Percentiles rank a stretch among this genome's conserved stretches.
phyloP scores from a whole-genome alignment of 2,113 vertebrate genomes.

The Lepus timidus region DNA sequence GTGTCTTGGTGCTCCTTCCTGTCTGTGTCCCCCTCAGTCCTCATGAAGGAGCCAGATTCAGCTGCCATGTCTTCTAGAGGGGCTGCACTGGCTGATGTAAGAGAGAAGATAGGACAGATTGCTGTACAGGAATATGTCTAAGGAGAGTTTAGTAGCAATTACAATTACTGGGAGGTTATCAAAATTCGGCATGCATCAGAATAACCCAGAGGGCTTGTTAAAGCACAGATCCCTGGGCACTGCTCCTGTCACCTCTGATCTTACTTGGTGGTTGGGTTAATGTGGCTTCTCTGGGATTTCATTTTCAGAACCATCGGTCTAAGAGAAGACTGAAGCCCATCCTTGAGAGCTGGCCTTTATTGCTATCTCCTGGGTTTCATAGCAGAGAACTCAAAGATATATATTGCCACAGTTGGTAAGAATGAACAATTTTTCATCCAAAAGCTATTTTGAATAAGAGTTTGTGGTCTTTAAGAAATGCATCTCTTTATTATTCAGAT shows the following conservation, averaged over 20 bases:
- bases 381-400: neutral
- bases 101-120: neutral
- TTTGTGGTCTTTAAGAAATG: neutral
- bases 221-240: neutral
- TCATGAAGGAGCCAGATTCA: neutral
- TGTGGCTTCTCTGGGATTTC: neutral
- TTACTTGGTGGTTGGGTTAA: neutral
- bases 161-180: neutral
- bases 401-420: neutral
- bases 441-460: neutral
- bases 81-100: neutral
- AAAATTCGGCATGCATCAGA: neutral
- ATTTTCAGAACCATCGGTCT: neutral
- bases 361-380: neutral
- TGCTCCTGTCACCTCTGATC: neutral
- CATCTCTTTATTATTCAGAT: neutral
- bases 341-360: neutral
- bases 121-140: neutral
- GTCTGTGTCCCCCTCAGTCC: neutral
- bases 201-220: neutral
- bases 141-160: neutral
- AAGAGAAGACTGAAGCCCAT: neutral
- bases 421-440: neutral
- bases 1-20: neutral
- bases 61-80: neutral